Conservation (phyloP, 1,140 invertebrate species). For the Akabosia matsudoensis region DNA sequence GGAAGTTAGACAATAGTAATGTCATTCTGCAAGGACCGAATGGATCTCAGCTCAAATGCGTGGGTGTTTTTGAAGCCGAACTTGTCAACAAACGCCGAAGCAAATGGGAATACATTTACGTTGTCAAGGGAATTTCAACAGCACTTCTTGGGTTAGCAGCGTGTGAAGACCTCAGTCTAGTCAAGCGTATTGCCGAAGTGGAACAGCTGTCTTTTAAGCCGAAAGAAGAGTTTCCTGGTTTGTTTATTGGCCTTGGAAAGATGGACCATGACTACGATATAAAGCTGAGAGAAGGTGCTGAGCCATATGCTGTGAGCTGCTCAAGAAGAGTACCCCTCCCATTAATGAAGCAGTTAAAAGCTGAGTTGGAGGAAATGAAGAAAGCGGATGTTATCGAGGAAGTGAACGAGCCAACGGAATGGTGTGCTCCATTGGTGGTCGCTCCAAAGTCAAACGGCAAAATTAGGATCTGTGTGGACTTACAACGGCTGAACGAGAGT, state of each 20-base stretch:
- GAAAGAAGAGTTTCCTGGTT: constrained; percentile 27
- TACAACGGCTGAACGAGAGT: constrained; percentile 45
- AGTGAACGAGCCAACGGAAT: constrained; percentile 49
- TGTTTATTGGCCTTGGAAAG: constrained; percentile 31
- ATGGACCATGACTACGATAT: constrained; percentile 21
- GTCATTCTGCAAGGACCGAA: not conserved
- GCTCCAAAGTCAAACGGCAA: constrained; percentile 18
- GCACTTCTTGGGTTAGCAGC: not conserved
- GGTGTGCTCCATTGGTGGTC: constrained; percentile 29
- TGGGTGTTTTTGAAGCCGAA: not conserved
- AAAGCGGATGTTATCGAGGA: constrained; percentile 47
- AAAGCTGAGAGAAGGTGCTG: constrained; percentile 24
- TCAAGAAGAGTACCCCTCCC: constrained; percentile 38
- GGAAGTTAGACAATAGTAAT: not conserved
- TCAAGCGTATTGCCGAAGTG: not conserved
- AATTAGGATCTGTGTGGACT: constrained; percentile 55
- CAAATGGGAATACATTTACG: not conserved
- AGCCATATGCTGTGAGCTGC: constrained; percentile 6
- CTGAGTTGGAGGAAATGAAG: constrained; percentile 40
- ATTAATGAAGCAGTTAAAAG: constrained; percentile 28
- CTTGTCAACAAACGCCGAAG: not conserved
- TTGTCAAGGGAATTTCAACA: not conserved
- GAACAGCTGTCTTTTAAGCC: not conserved
- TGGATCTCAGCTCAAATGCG: not conserved
- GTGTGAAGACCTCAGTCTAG: not conserved